Base-by-base conservation (phyloP, 2,797 vertebrate genomes). In the Schizothorax lantsangensis region DNA sequence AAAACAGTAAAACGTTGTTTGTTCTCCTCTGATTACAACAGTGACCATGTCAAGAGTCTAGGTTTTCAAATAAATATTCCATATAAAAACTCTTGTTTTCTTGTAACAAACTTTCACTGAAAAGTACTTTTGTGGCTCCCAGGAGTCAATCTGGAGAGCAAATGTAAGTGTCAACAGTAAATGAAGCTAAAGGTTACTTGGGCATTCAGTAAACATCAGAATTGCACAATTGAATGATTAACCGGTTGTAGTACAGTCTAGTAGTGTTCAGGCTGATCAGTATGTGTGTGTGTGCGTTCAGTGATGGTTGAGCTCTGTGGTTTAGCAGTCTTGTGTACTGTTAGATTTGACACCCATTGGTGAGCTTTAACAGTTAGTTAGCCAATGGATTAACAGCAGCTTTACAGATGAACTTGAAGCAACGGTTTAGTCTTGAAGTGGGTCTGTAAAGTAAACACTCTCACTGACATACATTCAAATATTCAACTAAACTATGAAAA, bases 401-500 rank as follows among this genome's bases (percentile, higher is more conserved):
- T 62, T 43, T 45, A 33, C 17, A 23, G 19, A n/a, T 81, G 30
- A 26, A 21, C 59, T 47, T 6, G 21, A 73, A 43, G 2, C 66
- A 36, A 21, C 1, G 6, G 49, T 92, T 88, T 23, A 26, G 88
- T 85, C 79, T 82, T 59, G 71, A 93, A 91, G 72, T 91, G 85
- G 83, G 89, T 90, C 71, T 17, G 71, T 73, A 23, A 83, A 78
- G 45, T 15, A 38, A 69, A 52, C 64, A 2, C 45, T 69, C 10
- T 68, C 19, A 52, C 12, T 79, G 75, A 57, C 12, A 15, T 52
- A 1, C 47, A 30, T 30, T 49, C n/a, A 5, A 5, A 17, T 47
- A 45, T 26, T 73, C n/a, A 74, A 43, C 36, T 21, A 54, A 38
- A 43, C 23, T 43, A 11, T n/a, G 0, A 45, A 9, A 40, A 3